Percentiles rank a stretch among this genome's conserved stretches.
Evolutionary conservation across 2,888 invertebrate species (phyloP).

Genomic region (Agelastica alni): DNA sequence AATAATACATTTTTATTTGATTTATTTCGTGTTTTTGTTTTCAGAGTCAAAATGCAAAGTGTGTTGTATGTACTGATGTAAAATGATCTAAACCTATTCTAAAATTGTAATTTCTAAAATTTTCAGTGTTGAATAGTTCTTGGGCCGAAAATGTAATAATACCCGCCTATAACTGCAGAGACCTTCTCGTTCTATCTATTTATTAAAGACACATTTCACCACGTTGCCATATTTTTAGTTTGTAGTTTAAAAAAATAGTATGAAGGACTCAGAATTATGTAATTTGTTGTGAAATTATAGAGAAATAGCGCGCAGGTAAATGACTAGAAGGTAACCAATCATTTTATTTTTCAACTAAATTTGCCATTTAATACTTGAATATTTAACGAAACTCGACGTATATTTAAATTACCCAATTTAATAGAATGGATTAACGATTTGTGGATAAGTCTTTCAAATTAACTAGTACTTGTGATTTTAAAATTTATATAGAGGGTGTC

Average conservation of each 20-base stretch:
- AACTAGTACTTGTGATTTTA: too few relatives aligned
- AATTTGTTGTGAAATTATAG: constrained; percentile 11
- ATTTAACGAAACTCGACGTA: background rate
- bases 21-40: too few relatives aligned
- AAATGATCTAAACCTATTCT: too few relatives aligned
- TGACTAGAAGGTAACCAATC: constrained; percentile 8
- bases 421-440: background rate
- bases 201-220: background rate
- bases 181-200: background rate
- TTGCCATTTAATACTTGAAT: background rate
- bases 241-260: background rate
- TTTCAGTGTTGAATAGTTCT: too few relatives aligned
- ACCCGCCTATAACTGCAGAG: constrained; percentile 3
- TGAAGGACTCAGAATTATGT: constrained; percentile 4
- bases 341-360: constrained; percentile 1
- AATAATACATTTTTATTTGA: too few relatives aligned
- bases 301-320: background rate
- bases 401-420: background rate
- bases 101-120: too few relatives aligned
- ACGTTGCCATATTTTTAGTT: background rate
- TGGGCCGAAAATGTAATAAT: constrained; percentile 14
- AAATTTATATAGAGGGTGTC: too few relatives aligned
- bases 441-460: too few relatives aligned
- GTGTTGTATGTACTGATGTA: too few relatives aligned
- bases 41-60: too few relatives aligned